Percentiles rank a stretch among this genome's conserved stretches.
phyloP scores from a whole-genome alignment of 2,113 vertebrate species.

The Nerophis ophidion region DNA sequence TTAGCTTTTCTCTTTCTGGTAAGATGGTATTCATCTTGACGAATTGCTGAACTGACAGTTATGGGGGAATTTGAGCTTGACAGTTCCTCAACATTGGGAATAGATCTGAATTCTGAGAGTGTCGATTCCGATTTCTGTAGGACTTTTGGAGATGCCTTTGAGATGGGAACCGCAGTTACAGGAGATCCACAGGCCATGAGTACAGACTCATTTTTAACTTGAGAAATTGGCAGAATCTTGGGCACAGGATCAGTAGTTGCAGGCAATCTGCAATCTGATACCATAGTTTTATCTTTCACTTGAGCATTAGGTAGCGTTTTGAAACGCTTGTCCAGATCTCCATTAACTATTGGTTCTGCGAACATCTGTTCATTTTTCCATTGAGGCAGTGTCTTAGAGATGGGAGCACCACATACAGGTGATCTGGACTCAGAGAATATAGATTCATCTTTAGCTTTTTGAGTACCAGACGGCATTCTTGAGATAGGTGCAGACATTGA shows the following conservation, averaged over 20 bases:
- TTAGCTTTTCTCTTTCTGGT: slow-evolving; percentile 14
- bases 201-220: too few relatives aligned
- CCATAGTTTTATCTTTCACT: neutral
- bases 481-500: too few relatives aligned
- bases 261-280: neutral
- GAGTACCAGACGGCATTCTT: too few relatives aligned
- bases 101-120: neutral
- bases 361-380: too few relatives aligned
- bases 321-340: too few relatives aligned
- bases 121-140: neutral
- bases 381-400: too few relatives aligned
- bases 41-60: neutral
- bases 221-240: too few relatives aligned
- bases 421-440: too few relatives aligned
- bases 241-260: neutral
- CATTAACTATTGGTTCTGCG: too few relatives aligned
- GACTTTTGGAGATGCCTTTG: neutral
- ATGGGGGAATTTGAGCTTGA: neutral
- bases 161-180: neutral
- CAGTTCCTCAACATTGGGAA: neutral
- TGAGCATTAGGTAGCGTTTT: neutral
- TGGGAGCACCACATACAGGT: too few relatives aligned
- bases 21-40: neutral
- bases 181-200: neutral
- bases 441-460: too few relatives aligned